These are phyloP conservation scores for Cataglyphis altisquamis DNA, from an alignment of 2,888 invertebrate species.

Conservation along the genomic window DNA sequence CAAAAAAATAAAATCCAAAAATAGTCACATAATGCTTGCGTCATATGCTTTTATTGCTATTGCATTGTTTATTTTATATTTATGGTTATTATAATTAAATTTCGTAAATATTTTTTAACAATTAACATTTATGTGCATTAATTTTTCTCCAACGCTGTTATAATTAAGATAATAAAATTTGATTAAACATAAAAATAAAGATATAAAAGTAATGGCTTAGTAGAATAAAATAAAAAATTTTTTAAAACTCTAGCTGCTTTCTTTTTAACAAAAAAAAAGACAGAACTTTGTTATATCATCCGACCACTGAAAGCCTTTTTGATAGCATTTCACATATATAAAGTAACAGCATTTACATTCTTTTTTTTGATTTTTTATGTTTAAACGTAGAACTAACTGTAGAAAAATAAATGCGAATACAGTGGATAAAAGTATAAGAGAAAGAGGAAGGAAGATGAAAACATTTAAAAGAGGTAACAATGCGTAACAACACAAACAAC, in stretches of 20 bases:
- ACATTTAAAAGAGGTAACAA: conserved; percentile 21
- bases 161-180: not conserved
- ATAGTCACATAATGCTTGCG: not conserved
- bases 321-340: not conserved
- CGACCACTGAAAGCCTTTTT: not conserved
- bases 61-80: not conserved
- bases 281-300: not conserved
- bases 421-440: not conserved
- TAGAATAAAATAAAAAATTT: not conserved
- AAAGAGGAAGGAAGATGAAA: not conserved
- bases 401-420: conserved; percentile 17
- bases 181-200: not conserved
- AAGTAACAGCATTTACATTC: conserved; percentile 1
- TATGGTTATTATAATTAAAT: not conserved
- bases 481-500: conserved; percentile 9
- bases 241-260: not conserved
- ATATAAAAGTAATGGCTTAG: not conserved
- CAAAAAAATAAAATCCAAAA: not conserved
- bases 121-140: conserved; percentile 2
- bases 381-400: not conserved
- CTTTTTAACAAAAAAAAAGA: not conserved
- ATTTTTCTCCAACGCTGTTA: not conserved
- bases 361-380: conserved; percentile 8
- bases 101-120: not conserved
- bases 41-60: not conserved